phyloP scores from a whole-genome alignment of 2,113 vertebrate species.

The Burhinus bistriatus region DNA sequence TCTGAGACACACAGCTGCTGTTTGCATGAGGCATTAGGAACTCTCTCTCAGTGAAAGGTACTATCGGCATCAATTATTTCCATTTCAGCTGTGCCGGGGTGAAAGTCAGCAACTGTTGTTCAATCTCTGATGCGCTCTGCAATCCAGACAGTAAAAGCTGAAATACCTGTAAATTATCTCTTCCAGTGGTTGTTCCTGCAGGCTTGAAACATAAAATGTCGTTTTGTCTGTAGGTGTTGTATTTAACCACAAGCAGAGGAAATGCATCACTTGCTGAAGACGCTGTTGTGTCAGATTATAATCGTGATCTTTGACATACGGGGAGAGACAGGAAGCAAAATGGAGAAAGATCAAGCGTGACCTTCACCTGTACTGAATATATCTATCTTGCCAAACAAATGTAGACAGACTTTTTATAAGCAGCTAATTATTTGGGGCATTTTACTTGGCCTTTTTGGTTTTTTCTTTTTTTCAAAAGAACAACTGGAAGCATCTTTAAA shows the following conservation, averaged over 20 bases:
- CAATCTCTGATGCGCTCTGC: not conserved
- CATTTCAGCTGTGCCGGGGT: not conserved
- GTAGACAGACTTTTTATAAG: not conserved
- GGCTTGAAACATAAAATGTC: not conserved
- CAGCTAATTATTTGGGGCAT: not conserved
- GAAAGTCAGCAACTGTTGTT: not conserved
- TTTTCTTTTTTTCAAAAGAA: not conserved
- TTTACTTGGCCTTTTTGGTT: not conserved
- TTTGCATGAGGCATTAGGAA: not conserved
- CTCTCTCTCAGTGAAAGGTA: not conserved
- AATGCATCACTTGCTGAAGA: not conserved
- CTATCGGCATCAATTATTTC: slow-evolving; percentile 50
- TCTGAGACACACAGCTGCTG: not conserved
- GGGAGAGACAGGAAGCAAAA: not conserved
- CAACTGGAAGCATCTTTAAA: not conserved
- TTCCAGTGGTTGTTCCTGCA: not conserved
- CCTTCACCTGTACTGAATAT: not conserved
- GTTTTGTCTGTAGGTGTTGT: not conserved
- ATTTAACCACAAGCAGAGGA: not conserved
- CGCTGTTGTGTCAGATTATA: not conserved
- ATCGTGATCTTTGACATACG: not conserved
- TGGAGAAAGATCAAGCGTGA: not conserved
- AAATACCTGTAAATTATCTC: not conserved
- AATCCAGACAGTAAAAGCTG: not conserved
- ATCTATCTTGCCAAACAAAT: not conserved